phyloP scores from a whole-genome alignment of 2,888 invertebrate species.

The Steinernema hermaphroditum region DNA sequence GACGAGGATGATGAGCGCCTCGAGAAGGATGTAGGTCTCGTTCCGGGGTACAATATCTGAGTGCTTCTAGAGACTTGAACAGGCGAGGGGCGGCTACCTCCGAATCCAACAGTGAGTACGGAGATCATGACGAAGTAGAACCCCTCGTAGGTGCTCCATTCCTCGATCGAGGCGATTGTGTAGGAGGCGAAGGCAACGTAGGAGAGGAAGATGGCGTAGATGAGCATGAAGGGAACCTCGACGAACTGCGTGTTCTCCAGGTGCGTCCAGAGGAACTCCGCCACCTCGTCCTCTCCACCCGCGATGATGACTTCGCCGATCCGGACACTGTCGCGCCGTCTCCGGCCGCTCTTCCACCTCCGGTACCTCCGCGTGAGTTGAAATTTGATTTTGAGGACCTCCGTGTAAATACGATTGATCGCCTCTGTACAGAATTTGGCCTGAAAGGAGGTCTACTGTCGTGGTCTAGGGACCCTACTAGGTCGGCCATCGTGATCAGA shows the following conservation, averaged over 20 bases:
- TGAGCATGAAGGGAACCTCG: slow-evolving; percentile 61
- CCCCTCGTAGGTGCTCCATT: slow-evolving; percentile 82
- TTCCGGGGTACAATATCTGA: slow-evolving; percentile 71
- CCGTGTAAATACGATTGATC: slow-evolving; percentile 64
- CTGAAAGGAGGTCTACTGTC: slow-evolving; percentile 37
- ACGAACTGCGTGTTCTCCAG: slow-evolving; percentile 64
- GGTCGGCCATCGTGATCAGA: slow-evolving; percentile 63
- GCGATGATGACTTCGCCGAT: slow-evolving; percentile 61
- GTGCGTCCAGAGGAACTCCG: slow-evolving; percentile 56
- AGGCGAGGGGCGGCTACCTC: no score
- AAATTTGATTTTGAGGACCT: slow-evolving; percentile 60
- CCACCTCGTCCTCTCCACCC: slow-evolving; percentile 63
- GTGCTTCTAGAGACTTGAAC: no score
- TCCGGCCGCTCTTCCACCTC: slow-evolving; percentile 49
- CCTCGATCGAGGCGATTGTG: slow-evolving; percentile 70
- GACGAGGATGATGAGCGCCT: slow-evolving; percentile 87
- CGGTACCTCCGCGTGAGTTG: slow-evolving; percentile 49
- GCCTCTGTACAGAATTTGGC: slow-evolving; percentile 65
- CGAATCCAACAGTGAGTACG: slow-evolving; percentile 88
- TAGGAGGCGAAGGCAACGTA: slow-evolving; percentile 54
- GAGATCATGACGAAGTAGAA: slow-evolving; percentile 92
- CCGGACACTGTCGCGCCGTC: slow-evolving; percentile 43
- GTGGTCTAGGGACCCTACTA: slow-evolving; percentile 42
- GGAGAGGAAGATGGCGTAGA: slow-evolving; percentile 49
- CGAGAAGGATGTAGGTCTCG: slow-evolving; percentile 84